Conservation (phyloP, 2,797 vertebrate species). For the Microcaecilia unicolor region DNA sequence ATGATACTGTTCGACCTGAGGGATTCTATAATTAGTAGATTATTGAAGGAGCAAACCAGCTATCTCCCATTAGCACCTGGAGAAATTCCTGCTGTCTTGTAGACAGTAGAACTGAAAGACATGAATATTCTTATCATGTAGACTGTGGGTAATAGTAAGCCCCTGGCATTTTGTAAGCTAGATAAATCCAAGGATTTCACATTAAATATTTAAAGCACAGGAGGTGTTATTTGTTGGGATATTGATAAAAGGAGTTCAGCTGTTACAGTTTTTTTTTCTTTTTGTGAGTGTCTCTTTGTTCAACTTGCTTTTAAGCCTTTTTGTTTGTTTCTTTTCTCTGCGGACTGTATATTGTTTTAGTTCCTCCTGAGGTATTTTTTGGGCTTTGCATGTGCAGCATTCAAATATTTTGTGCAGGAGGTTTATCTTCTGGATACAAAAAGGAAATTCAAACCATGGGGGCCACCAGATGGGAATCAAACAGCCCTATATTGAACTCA, state of each 20-base stretch:
- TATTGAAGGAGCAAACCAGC: constrained; percentile 49
- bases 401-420: constrained; percentile 36
- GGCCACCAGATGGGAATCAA: constrained; percentile 24
- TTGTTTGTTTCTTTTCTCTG: constrained; percentile 8
- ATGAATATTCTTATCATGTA: constrained; percentile 76
- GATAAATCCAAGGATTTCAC: constrained; percentile 73
- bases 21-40: constrained; percentile 59
- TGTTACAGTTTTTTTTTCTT: constrained; percentile 33
- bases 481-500: constrained; percentile 4
- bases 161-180: constrained; percentile 71
- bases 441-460: constrained; percentile 22
- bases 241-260: constrained; percentile 50
- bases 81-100: constrained; percentile 57
- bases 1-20: constrained; percentile 59
- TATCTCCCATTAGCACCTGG: constrained; percentile 62
- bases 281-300: constrained; percentile 33
- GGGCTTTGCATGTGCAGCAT: constrained; percentile 24
- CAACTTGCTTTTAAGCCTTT: constrained; percentile 26
- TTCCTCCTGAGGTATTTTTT: constrained; percentile 29
- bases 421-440: constrained; percentile 32
- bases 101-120: constrained; percentile 54
- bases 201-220: constrained; percentile 86
- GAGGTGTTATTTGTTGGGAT: constrained; percentile 77
- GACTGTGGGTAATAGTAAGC: constrained; percentile 82
- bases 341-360: constrained; percentile 23